Conservation (phyloP, 2,113 vertebrate species). For the Alexandromys fortis region DNA sequence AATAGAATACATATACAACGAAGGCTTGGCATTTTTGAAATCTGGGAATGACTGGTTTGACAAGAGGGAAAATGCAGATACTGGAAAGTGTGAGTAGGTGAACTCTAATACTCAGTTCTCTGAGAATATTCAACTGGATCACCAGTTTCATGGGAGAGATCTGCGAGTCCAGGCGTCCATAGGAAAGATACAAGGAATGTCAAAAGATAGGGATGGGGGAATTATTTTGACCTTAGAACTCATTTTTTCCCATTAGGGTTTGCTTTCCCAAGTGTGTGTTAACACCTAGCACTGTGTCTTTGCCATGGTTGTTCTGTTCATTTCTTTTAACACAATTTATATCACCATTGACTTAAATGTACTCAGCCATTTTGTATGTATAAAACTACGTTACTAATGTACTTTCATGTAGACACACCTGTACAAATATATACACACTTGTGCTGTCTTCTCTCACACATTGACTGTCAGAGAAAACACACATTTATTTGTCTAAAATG, state of each 20-base stretch:
- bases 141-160: background rate
- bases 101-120: background rate
- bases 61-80: background rate
- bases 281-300: background rate
- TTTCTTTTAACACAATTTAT: background rate
- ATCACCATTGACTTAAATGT: background rate
- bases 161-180: background rate
- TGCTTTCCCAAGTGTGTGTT: background rate
- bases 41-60: background rate
- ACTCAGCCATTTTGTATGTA: background rate
- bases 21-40: background rate
- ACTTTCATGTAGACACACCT: rapidly evolving
- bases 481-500: background rate
- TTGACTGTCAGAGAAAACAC: background rate
- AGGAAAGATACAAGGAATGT: background rate
- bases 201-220: background rate
- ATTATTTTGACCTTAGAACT: background rate
- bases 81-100: background rate
- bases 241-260: background rate
- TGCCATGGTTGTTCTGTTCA: background rate
- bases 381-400: rapidly evolving
- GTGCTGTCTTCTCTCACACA: background rate
- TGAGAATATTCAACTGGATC: background rate
- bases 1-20: background rate
- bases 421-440: rapidly evolving